Evolutionary conservation across 2,888 invertebrate genomes (phyloP).

Genomic region (Odiellus spinosus): DNA sequence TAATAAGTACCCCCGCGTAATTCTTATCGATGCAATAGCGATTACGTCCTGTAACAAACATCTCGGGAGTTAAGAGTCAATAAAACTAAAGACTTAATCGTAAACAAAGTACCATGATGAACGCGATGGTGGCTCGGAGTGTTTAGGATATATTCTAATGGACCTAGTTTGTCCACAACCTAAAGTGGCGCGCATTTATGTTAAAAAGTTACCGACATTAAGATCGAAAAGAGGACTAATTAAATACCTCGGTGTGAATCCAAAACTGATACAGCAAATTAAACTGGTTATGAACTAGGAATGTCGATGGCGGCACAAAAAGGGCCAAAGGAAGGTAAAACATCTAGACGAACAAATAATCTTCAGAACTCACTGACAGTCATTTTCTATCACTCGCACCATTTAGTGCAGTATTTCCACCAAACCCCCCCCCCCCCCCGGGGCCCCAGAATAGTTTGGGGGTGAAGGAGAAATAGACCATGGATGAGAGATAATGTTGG

Average conservation of each 20-base stretch:
- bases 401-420: too few species aligned
- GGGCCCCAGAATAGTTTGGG: too few species aligned
- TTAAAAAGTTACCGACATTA: too few species aligned
- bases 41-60: slow-evolving; percentile 49
- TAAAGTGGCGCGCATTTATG: too few species aligned
- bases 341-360: slow-evolving; percentile 13
- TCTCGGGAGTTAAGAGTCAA: slow-evolving; percentile 31
- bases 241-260: slow-evolving; percentile 77
- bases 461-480: too few species aligned
- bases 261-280: slow-evolving; percentile 83
- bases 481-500: too few species aligned
- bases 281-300: slow-evolving; percentile 72
- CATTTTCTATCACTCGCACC: too few species aligned
- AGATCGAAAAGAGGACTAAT: too few species aligned
- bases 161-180: slow-evolving; percentile 58
- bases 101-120: slow-evolving; percentile 32
- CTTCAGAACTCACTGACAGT: too few species aligned
- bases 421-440: too few species aligned
- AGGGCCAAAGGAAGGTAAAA: slow-evolving; percentile 41
- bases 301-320: slow-evolving; percentile 56
- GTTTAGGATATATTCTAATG: slow-evolving; percentile 68
- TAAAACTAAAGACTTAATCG: too few species aligned
- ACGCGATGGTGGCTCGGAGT: slow-evolving; percentile 75
- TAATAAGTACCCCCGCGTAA: slow-evolving; percentile 75
- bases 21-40: slow-evolving; percentile 82